A percentile compares a stretch with the other conserved stretches of the same genome.
phyloP scores from a whole-genome alignment of 2,113 vertebrate species.

The Podarcis muralis region DNA sequence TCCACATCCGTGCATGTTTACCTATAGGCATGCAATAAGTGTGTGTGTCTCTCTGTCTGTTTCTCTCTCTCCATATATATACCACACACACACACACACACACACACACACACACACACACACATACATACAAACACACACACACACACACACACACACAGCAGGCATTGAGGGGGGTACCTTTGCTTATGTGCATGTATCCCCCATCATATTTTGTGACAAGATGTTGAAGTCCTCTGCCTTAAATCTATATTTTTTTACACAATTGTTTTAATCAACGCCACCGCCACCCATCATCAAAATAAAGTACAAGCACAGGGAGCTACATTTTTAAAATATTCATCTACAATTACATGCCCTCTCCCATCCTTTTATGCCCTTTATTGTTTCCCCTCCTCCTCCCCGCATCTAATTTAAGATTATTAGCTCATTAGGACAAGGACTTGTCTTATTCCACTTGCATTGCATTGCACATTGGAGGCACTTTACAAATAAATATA shows the following conservation, averaged over 20 bases:
- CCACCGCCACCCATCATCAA: background rate
- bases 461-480: background rate
- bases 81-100: background rate
- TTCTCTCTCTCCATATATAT: background rate
- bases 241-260: background rate
- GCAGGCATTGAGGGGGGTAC: background rate
- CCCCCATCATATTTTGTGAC: background rate
- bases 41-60: background rate
- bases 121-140: background rate
- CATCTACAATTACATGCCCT: background rate
- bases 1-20: background rate
- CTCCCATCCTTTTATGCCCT: background rate
- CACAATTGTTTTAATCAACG: background rate
- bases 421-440: background rate
- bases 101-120: background rate
- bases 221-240: background rate
- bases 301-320: background rate
- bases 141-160: background rate
- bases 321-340: background rate
- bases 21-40: background rate
- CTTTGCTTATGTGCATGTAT: background rate
- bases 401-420: background rate
- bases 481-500: background rate
- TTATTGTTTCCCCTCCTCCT: background rate
- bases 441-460: background rate